Evolutionary conservation across 2,113 vertebrate species (phyloP).

Genomic region (Condylura cristata): DNA sequence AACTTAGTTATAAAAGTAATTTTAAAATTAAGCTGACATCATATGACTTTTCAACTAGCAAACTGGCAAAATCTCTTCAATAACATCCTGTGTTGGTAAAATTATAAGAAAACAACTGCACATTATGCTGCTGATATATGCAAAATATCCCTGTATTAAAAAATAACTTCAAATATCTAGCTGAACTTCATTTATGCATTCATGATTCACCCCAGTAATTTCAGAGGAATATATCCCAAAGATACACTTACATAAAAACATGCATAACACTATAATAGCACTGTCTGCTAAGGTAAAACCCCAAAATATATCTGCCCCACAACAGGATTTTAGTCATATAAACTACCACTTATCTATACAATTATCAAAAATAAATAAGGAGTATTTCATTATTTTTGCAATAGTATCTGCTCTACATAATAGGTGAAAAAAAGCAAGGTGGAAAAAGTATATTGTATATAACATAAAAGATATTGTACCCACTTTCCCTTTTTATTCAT

Average conservation of each 20-base stretch:
- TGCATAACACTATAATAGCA: not conserved
- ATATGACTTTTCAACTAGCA: slow-evolving; percentile 18
- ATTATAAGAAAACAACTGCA: not conserved
- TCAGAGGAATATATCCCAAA: slow-evolving; percentile 3
- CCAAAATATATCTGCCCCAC: not conserved
- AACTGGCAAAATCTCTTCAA: not conserved
- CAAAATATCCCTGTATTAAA: not conserved
- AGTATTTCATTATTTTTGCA: not conserved
- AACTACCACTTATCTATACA: not conserved
- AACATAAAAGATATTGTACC: not conserved
- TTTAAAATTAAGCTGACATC: slow-evolving; percentile 2
- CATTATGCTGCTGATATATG: not conserved
- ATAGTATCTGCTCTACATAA: not conserved
- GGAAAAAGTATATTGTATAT: not conserved
- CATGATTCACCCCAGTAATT: not conserved
- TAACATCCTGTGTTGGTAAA: not conserved
- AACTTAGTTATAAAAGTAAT: not conserved
- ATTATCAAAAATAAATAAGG: not conserved
- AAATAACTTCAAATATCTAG: not conserved
- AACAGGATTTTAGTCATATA: slow-evolving; percentile 9
- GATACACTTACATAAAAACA: slow-evolving; percentile 6
- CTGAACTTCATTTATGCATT: not conserved
- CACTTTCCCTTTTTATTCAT: not conserved
- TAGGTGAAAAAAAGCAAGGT: not conserved
- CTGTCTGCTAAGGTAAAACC: slow-evolving; percentile 4